Evolutionary conservation across 2,113 vertebrate species (phyloP).

Genomic region (Rhea pennata): DNA sequence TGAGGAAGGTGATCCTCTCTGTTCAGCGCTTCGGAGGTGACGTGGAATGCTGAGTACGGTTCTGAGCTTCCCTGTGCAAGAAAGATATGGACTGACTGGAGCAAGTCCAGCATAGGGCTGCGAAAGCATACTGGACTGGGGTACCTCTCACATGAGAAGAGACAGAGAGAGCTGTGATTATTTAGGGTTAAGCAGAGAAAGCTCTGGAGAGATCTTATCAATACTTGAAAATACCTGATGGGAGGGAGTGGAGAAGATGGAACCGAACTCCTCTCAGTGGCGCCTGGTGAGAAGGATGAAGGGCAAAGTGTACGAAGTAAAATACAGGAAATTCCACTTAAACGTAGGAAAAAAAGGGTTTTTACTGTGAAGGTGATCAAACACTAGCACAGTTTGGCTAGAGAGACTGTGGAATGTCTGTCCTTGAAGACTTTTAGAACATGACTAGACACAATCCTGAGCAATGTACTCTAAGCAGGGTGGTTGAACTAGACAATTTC

Average conservation of each 20-base stretch:
- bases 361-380: neutral
- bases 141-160: neutral
- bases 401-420: neutral
- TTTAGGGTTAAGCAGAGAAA: neutral
- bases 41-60: neutral
- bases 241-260: neutral
- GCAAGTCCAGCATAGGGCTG: neutral
- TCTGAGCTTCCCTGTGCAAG: neutral
- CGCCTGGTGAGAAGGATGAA: neutral
- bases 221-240: neutral
- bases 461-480: neutral
- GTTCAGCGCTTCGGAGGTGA: too few relatives aligned
- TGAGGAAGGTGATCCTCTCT: neutral
- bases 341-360: neutral
- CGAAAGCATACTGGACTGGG: neutral
- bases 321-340: neutral
- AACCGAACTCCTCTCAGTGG: neutral
- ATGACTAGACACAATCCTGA: neutral
- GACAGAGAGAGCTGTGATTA: neutral
- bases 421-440: neutral
- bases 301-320: neutral
- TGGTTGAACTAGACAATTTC: neutral
- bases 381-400: neutral
- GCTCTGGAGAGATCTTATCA: neutral
- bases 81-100: neutral